Evolutionary conservation across 2,888 invertebrate species (phyloP).

Genomic region (Cosmopolites sordidus): DNA sequence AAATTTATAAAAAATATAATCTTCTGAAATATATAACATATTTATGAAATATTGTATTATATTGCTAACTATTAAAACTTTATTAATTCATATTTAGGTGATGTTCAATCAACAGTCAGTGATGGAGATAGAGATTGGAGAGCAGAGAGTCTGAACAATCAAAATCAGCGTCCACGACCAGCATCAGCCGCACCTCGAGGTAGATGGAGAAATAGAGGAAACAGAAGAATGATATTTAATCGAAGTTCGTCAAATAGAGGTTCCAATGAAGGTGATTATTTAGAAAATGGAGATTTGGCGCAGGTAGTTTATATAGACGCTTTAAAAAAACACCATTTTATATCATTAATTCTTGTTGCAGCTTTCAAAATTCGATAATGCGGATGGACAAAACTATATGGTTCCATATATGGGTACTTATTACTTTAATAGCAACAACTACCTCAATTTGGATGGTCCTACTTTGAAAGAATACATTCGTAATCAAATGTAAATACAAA

Average conservation of each 20-base stretch:
- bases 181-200: constrained; percentile 43
- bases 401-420: constrained; percentile 59
- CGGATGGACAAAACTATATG: constrained; percentile 32
- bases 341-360: constrained; percentile 20
- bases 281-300: constrained; percentile 51
- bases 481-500: constrained; percentile 82
- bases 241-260: constrained; percentile 47
- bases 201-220: constrained; percentile 51
- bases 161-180: constrained; percentile 43
- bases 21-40: too few relatives aligned
- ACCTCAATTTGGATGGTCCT: constrained; percentile 44
- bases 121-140: constrained; percentile 47
- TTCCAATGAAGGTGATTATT: constrained; percentile 50
- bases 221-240: constrained; percentile 47
- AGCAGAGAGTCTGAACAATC: constrained; percentile 37
- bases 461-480: constrained; percentile 79
- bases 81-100: constrained; percentile 25
- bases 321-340: too few relatives aligned
- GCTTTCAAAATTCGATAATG: constrained; percentile 27
- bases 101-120: constrained; percentile 45
- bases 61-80: too few relatives aligned
- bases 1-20: too few relatives aligned
- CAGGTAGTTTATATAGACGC: constrained; percentile 47
- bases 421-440: constrained; percentile 55
- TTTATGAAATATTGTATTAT: too few relatives aligned